A percentile compares a stretch with the other conserved stretches of the same genome.
Conservation (phyloP, 2,797 vertebrate species). For the Parauchenoglanis ngamensis region DNA sequence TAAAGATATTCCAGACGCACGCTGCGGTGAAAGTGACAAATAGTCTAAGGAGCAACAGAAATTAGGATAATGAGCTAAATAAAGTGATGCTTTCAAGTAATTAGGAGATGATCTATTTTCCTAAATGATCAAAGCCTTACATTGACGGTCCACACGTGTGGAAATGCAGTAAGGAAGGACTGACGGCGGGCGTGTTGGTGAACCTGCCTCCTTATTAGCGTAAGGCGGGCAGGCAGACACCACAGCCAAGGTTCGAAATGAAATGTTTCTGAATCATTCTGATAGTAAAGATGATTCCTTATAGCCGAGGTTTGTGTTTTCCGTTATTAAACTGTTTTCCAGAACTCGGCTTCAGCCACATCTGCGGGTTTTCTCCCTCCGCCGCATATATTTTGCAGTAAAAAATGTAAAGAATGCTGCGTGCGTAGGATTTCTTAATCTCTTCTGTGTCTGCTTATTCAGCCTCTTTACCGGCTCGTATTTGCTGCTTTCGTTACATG, state of each 20-base stretch:
- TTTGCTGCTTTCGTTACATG: conserved; percentile 18
- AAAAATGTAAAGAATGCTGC: neutral
- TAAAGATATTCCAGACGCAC: too few species aligned
- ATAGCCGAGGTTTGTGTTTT: neutral
- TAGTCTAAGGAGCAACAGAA: too few species aligned
- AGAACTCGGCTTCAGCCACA: neutral
- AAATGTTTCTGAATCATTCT: neutral
- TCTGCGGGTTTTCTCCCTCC: neutral
- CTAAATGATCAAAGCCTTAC: neutral
- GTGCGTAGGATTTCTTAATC: neutral
- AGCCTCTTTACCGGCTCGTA: conserved; percentile 26
- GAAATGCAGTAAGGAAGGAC: too few species aligned
- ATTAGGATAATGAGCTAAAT: too few species aligned
- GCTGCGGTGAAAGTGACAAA: too few species aligned
- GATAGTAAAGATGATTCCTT: neutral
- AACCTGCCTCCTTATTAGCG: neutral
- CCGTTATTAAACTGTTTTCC: neutral
- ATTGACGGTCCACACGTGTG: neutral
- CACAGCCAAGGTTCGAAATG: neutral
- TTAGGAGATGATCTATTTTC: neutral
- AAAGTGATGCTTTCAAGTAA: too few species aligned
- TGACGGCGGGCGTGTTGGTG: neutral
- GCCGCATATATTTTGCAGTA: neutral
- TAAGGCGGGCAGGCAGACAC: neutral
- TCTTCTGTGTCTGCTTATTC: conserved; percentile 19